A percentile compares a stretch with the other conserved stretches of the same genome.
phyloP scores from a whole-genome alignment of 2,888 invertebrate species.

The Rhaphigaster nebulosa region DNA sequence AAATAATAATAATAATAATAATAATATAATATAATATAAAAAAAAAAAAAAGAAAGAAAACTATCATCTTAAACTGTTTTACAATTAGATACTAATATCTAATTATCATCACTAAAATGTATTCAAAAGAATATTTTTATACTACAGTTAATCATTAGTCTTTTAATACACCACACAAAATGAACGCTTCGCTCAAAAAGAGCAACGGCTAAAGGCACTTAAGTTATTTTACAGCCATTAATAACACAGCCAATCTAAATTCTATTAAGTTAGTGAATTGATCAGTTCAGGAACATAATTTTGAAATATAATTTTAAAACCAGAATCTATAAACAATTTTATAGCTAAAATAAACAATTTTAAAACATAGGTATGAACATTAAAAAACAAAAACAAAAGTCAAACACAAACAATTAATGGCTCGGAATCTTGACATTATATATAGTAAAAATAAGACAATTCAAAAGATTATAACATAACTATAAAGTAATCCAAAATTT shows the following conservation, averaged over 20 bases:
- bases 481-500: neutral
- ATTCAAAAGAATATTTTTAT: neutral
- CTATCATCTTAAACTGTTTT: neutral
- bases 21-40: conserved; percentile 8
- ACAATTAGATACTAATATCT: neutral
- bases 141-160: neutral
- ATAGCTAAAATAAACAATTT: neutral
- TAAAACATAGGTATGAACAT: neutral
- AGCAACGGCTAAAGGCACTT: conserved; percentile 22
- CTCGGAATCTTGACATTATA: neutral
- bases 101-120: neutral
- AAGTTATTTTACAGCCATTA: conserved; percentile 43
- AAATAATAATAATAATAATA: neutral
- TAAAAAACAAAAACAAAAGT: neutral
- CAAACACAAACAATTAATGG: conserved; percentile 30
- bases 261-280: neutral
- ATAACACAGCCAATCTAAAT: conserved; percentile 45
- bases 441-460: neutral
- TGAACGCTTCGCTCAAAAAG: neutral
- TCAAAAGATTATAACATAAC: neutral
- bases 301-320: conserved; percentile 1
- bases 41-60: neutral
- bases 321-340: neutral
- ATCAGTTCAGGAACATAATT: conserved; percentile 34
- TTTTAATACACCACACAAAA: neutral